Evolutionary conservation across 1,140 invertebrate genomes (phyloP).

Genomic region (Belonocnema kinseyi): DNA sequence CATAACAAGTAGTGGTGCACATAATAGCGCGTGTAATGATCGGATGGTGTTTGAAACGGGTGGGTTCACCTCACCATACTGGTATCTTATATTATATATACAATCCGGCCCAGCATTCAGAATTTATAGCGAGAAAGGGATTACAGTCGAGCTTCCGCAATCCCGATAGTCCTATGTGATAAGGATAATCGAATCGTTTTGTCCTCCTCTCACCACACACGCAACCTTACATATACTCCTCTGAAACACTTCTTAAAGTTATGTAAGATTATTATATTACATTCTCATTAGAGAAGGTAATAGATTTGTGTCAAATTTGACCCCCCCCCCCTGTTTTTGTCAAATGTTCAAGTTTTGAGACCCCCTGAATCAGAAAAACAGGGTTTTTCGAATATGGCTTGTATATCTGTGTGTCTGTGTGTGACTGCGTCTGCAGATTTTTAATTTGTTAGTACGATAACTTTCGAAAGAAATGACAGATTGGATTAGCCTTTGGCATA

Average conservation of each 20-base stretch:
- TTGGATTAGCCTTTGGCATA: no score
- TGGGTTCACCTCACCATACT: conserved; percentile 26
- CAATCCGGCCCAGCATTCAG: conserved; percentile 23
- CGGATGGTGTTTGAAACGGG: conserved; percentile 27
- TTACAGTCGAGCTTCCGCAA: conserved; percentile 28
- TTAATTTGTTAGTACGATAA: no score
- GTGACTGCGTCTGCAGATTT: no score
- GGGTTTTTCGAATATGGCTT: no score
- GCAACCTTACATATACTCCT: not conserved
- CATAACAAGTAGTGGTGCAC: not conserved
- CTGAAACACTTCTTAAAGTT: not conserved
- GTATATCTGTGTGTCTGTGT: no score
- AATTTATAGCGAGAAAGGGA: conserved; percentile 28
- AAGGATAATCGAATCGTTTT: conserved; percentile 29
- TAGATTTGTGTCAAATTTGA: no score
- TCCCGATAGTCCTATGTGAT: conserved; percentile 5
- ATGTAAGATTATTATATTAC: not conserved
- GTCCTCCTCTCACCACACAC: not conserved
- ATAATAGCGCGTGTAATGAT: conserved; percentile 30
- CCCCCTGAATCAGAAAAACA: no score
- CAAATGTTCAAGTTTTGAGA: no score
- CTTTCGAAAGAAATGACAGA: no score
- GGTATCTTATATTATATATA: not conserved
- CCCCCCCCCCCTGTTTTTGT: no score
- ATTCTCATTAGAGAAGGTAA: no score